Conservation (phyloP, 23 tunicate species). For the Styela plicata region DNA sequence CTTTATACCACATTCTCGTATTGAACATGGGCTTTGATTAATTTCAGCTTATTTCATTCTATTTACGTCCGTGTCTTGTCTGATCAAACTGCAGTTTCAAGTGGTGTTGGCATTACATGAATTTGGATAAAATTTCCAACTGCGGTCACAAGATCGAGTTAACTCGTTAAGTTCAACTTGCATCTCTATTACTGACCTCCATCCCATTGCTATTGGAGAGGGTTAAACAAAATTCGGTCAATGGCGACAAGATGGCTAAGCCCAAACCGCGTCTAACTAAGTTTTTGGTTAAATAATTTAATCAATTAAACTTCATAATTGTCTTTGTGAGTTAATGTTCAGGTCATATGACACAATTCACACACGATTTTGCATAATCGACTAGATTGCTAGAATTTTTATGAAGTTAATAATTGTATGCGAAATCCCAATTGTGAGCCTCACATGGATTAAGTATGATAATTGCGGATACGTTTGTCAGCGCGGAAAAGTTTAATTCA, state of each 20-base stretch:
- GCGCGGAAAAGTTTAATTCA: no score
- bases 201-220: neutral
- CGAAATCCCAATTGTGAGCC: no score
- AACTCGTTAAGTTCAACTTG: neutral
- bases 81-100: no score
- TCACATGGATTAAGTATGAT: no score
- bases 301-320: neutral
- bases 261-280: neutral
- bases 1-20: no score
- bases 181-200: neutral
- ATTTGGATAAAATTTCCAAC: neutral
- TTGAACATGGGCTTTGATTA: no score
- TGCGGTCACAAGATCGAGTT: neutral
- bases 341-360: neutral
- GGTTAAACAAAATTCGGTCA: neutral
- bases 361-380: neutral
- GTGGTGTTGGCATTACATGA: no score
- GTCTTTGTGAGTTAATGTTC: neutral
- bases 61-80: no score
- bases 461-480: no score
- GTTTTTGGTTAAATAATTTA: neutral
- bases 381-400: no score
- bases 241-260: neutral
- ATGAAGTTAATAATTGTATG: no score
- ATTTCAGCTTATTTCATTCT: no score